Percentiles rank a stretch among this genome's conserved stretches.
These are phyloP conservation scores for Eubucco bourcierii DNA, from an alignment of 2,113 vertebrate genomes.

Conservation along the genomic window DNA sequence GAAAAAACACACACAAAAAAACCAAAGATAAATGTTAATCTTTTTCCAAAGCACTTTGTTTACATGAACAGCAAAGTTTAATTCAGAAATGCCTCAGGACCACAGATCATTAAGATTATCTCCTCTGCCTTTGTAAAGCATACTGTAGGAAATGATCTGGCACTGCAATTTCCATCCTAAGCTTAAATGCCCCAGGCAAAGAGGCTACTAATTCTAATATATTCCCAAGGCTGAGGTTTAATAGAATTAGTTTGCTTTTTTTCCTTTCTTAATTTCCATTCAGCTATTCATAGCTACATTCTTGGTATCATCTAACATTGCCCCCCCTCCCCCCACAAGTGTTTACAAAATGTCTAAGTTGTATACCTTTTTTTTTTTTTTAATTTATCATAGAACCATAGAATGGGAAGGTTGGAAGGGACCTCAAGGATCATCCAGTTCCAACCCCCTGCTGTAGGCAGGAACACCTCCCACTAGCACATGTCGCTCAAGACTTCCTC, in stretches of 20 bases:
- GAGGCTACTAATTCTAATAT: neutral
- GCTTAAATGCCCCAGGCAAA: neutral
- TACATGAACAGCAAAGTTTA: neutral
- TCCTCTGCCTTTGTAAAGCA: neutral
- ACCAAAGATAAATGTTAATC: neutral
- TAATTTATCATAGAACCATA: too few species aligned
- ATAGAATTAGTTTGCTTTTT: neutral
- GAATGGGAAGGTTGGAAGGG: too few species aligned
- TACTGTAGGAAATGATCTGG: conserved; percentile 10
- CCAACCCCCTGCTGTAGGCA: too few species aligned
- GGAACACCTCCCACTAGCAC: too few species aligned
- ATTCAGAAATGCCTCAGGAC: neutral
- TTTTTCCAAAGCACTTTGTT: neutral
- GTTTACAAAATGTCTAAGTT: neutral
- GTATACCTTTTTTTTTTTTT: neutral
- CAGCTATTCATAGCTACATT: neutral
- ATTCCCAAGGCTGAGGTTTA: neutral
- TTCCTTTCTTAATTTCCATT: neutral
- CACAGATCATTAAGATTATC: conserved; percentile 5
- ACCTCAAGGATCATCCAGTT: too few species aligned
- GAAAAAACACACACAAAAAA: neutral
- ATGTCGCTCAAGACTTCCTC: too few species aligned
- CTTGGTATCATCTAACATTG: neutral
- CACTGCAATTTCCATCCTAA: neutral
- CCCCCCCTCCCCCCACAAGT: neutral